Percentiles rank a stretch among this genome's conserved stretches.
Conservation (phyloP, 1,140 invertebrate genomes). For the Whitmania pigra region DNA sequence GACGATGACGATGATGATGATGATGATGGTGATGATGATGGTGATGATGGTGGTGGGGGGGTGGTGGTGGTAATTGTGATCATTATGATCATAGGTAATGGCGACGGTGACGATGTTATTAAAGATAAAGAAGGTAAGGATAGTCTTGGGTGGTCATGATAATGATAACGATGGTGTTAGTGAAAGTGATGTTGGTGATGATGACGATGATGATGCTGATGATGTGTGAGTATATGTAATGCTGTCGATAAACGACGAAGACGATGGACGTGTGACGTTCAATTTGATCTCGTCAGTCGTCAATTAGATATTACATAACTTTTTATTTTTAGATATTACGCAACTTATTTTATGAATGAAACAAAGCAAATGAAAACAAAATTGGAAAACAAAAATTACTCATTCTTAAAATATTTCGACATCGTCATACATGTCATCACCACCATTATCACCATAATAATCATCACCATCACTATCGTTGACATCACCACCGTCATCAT, state of each 20-base stretch:
- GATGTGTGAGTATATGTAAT: neutral
- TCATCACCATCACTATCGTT: no score
- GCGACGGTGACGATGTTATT: neutral
- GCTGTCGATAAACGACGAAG: neutral
- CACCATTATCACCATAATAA: neutral
- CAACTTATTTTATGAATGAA: neutral
- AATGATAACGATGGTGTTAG: neutral
- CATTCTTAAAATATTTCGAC: no score
- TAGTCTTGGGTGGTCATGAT: neutral
- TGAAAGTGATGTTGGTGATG: neutral
- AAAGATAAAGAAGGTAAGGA: neutral
- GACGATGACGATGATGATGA: no score
- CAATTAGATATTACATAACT: neutral
- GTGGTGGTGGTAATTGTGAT: neutral
- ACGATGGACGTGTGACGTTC: neutral
- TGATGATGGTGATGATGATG: no score
- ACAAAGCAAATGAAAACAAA: neutral
- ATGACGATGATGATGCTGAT: neutral
- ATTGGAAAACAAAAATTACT: neutral
- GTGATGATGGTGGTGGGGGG: no score
- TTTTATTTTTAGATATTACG: neutral
- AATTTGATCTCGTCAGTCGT: neutral
- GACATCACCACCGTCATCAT: neutral
- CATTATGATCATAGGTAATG: neutral
- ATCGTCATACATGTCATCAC: no score